Evolutionary conservation across 2,113 vertebrate genomes (phyloP).

Genomic region (Epinephelus cyanopodus): DNA sequence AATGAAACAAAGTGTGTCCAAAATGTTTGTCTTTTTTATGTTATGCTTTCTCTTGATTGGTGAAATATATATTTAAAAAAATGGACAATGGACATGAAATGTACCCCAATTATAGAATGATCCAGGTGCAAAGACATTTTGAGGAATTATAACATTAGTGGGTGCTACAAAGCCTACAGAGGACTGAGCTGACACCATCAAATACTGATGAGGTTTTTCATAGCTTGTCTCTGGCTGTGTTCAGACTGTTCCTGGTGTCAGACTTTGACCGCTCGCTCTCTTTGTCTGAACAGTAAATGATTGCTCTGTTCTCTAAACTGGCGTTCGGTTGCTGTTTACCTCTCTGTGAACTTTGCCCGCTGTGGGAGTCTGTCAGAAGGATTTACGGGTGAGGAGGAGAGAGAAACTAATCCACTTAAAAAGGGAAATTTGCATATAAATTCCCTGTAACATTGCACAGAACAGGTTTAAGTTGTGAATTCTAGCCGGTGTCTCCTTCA

Average conservation of each 20-base stretch:
- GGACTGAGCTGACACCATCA: not conserved
- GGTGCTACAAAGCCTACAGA: not conserved
- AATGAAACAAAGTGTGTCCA: no score
- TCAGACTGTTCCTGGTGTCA: not conserved
- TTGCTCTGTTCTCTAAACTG: slow-evolving; percentile 63
- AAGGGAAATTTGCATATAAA: slow-evolving; percentile 17
- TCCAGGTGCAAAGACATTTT: no score
- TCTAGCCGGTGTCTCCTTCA: not conserved
- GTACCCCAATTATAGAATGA: no score
- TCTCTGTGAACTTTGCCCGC: slow-evolving; percentile 63
- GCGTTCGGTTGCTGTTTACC: slow-evolving; percentile 51
- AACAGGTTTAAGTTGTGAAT: not conserved
- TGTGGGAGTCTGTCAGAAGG: slow-evolving; percentile 1
- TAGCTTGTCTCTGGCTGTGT: not conserved
- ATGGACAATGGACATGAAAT: no score
- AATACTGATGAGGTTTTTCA: not conserved
- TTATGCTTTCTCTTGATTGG: no score
- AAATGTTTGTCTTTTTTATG: no score
- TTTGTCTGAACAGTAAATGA: slow-evolving; percentile 64
- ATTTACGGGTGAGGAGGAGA: not conserved
- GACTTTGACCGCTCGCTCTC: slow-evolving; percentile 65
- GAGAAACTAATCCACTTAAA: slow-evolving; percentile 8
- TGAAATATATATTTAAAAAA: no score
- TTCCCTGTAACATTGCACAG: not conserved
- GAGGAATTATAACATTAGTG: no score